Percentiles rank a stretch among this genome's conserved stretches.
These are phyloP conservation scores for Triplophysa yarkandensis DNA, from an alignment of 2,797 vertebrate species.

Conservation along the genomic window DNA sequence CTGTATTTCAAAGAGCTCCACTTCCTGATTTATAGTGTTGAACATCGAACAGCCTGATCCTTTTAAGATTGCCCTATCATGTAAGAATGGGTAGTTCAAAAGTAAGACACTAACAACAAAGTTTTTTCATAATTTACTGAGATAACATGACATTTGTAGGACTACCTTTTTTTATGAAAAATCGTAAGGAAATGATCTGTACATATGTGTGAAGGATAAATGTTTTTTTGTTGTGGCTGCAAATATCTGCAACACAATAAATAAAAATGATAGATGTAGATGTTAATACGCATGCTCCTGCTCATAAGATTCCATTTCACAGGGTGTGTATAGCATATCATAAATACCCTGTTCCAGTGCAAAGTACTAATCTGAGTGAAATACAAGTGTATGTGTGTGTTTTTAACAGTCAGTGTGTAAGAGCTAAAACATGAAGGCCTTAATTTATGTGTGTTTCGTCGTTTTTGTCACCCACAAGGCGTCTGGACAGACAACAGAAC, in stretches of 20 bases:
- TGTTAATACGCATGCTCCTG: neutral
- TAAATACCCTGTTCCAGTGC: neutral
- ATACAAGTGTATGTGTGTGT: neutral
- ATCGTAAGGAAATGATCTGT: too few species aligned
- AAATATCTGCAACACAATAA: too few species aligned
- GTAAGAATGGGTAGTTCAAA: neutral
- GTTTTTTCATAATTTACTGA: neutral
- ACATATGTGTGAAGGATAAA: too few species aligned
- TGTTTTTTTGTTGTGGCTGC: too few species aligned
- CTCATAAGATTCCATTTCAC: neutral
- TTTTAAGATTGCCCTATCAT: neutral
- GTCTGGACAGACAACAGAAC: neutral
- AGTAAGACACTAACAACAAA: neutral
- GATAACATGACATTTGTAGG: too few species aligned
- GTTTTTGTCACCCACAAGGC: neutral
- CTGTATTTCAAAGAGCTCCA: neutral
- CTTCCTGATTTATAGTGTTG: neutral
- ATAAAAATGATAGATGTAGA: too few species aligned
- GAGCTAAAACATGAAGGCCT: constrained; percentile 26
- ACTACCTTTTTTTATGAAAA: too few species aligned
- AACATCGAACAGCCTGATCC: neutral
- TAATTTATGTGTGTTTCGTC: constrained; percentile 33
- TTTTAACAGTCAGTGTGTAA: neutral
- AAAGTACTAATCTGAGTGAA: neutral
- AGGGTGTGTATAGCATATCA: constrained; percentile 1